phyloP scores from a whole-genome alignment of 2,113 vertebrate species.

The Zosterops pallidus region DNA sequence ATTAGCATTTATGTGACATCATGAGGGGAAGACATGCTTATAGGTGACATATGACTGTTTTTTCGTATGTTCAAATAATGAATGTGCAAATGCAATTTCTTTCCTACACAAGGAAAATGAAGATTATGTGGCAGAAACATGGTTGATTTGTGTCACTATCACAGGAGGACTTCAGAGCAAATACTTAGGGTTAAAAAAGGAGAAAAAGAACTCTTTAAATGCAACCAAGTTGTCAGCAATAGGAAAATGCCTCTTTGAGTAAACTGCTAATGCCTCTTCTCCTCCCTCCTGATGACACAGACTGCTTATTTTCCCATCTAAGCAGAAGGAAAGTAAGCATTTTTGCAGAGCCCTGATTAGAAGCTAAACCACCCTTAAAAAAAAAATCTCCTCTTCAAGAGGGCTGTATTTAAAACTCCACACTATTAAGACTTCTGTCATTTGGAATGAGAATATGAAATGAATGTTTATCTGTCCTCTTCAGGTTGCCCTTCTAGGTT shows the following conservation, averaged over 20 bases:
- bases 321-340: not conserved
- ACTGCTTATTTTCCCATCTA: not conserved
- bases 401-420: not conserved
- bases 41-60: not conserved
- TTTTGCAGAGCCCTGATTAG: not conserved
- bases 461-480: not conserved
- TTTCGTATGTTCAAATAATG: not conserved
- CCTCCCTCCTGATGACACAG: not conserved
- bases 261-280: not conserved
- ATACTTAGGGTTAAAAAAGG: not conserved
- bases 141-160: not conserved
- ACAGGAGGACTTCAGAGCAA: not conserved
- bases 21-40: not conserved
- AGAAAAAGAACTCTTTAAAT: not conserved
- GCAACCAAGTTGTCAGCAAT: not conserved
- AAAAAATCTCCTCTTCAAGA: not conserved
- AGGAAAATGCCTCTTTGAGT: not conserved
- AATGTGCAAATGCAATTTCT: not conserved
- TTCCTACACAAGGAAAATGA: accelerated
- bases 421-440: not conserved
- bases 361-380: not conserved
- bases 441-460: not conserved
- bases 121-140: not conserved
- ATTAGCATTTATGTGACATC: not conserved
- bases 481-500: not conserved